Conservation (phyloP, 2,888 invertebrate genomes). For the Metalampra italica region DNA sequence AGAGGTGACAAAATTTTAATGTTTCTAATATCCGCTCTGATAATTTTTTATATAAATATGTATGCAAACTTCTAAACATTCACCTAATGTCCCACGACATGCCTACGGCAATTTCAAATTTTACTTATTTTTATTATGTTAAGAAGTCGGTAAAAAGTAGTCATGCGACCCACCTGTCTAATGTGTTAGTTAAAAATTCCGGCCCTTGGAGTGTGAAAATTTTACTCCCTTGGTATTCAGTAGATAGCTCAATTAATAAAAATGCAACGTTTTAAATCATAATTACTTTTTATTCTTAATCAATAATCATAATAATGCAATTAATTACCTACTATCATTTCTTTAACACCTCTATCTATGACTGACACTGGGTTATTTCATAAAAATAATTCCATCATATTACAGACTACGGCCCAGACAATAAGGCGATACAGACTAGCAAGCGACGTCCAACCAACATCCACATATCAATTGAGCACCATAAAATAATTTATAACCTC, state of each 20-base stretch:
- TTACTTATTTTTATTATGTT: too few species aligned
- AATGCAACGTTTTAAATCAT: conserved; percentile 26
- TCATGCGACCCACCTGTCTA: too few species aligned
- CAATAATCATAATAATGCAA: conserved; percentile 43
- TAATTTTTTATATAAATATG: too few species aligned
- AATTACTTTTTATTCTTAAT: conserved; percentile 56
- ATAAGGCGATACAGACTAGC: conserved; percentile 37
- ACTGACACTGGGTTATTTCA: conserved; percentile 38
- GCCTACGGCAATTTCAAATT: too few species aligned
- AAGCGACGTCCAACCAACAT: conserved; percentile 36
- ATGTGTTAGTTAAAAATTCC: too few species aligned
- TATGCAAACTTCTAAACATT: too few species aligned
- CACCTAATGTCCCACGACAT: too few species aligned
- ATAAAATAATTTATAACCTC: conserved; percentile 16
- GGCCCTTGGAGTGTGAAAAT: too few species aligned
- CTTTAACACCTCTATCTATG: conserved; percentile 49
- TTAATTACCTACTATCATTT: conserved; percentile 43
- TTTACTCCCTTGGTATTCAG: too few species aligned
- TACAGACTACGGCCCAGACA: conserved; percentile 33
- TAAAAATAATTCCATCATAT: conserved; percentile 38
- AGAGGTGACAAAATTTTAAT: too few species aligned
- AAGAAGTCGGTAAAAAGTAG: too few species aligned
- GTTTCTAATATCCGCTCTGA: too few species aligned
- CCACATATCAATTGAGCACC: conserved; percentile 31
- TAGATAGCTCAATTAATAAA: not conserved